Evolutionary conservation across 2,888 invertebrate species (phyloP).

Genomic region (Ophraella communa): DNA sequence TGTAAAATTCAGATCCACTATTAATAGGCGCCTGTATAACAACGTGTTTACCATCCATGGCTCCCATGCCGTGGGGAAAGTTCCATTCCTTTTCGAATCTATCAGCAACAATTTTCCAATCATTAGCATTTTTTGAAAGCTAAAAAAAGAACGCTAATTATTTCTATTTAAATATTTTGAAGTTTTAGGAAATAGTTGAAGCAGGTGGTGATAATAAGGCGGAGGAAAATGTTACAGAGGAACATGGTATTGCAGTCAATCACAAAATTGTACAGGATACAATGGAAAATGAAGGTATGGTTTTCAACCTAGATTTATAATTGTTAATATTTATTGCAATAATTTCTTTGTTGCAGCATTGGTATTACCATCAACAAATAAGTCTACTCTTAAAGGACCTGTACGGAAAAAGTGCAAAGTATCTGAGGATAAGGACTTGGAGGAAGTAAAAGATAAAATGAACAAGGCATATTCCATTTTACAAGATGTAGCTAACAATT

Average conservation of each 20-base stretch:
- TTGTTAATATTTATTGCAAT: background rate
- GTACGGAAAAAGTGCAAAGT: background rate
- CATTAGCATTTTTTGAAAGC: constrained; percentile 7
- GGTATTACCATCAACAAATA: background rate
- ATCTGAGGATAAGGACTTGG: background rate
- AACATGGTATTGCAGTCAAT: too few species aligned
- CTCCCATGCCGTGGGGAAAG: constrained; percentile 13
- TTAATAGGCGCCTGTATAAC: too few species aligned
- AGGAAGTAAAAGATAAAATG: background rate
- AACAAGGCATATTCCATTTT: background rate
- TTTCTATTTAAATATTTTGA: background rate
- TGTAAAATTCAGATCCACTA: too few species aligned
- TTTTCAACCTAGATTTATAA: background rate
- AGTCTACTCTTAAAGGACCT: background rate
- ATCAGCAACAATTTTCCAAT: constrained; percentile 5
- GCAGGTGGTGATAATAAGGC: background rate
- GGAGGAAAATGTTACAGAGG: too few species aligned
- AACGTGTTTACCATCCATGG: too few species aligned
- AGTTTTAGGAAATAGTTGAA: background rate
- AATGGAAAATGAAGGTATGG: background rate
- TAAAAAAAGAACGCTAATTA: background rate
- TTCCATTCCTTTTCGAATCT: constrained; percentile 15
- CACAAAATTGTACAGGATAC: background rate
- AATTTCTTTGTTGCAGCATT: background rate
- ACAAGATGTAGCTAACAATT: background rate